phyloP scores from a whole-genome alignment of 2,797 vertebrate species.

The Falco berigora region DNA sequence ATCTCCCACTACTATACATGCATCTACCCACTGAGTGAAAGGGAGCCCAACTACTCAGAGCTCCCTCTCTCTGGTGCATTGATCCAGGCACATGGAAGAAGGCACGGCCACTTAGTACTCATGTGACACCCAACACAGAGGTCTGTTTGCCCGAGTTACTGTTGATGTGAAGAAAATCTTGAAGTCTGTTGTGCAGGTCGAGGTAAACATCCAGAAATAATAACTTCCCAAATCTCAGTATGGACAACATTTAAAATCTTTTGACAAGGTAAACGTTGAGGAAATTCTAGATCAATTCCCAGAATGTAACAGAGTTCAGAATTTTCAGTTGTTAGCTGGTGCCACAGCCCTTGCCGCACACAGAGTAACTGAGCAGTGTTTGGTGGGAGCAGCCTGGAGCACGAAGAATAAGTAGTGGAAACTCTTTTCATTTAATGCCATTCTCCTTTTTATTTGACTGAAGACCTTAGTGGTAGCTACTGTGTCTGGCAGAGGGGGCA shows the following conservation, averaged over 20 bases:
- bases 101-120: neutral
- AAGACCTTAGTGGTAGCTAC: neutral
- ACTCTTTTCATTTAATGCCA: neutral
- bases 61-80: neutral
- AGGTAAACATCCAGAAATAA: neutral
- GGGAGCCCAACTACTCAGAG: neutral
- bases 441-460: neutral
- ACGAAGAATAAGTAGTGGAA: neutral
- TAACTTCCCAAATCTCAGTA: neutral
- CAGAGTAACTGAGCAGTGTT: neutral
- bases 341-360: rapidly evolving
- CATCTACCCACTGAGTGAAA: neutral
- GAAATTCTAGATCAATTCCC: neutral
- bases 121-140: neutral
- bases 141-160: neutral
- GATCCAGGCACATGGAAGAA: neutral
- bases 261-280: neutral
- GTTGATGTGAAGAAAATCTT: neutral
- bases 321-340: neutral
- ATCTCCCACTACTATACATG: rapidly evolving
- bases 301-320: neutral
- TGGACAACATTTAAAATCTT: neutral
- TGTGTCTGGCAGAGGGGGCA: neutral
- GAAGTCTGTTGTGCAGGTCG: neutral
- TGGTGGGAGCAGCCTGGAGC: neutral